phyloP scores from a whole-genome alignment of 2,113 vertebrate species.

The human (Homo sapiens) region GRCh38 chr12:95689501-95690000 shows the following conservation, averaged over 20 bases:
- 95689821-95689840: background rate
- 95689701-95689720: background rate
- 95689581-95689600: background rate
- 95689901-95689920: background rate
- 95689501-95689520: background rate
- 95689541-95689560: background rate
- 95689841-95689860: background rate
- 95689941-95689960: background rate
- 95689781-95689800: background rate
- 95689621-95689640: background rate
- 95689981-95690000: background rate
- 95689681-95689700: background rate
- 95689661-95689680: background rate
- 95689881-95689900: background rate
- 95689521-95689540: background rate
- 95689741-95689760: background rate
- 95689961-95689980: background rate
- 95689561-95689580: background rate
- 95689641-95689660: background rate
- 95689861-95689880: background rate
- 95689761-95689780: background rate
- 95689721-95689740: background rate
- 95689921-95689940: background rate
- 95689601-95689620: background rate
- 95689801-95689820: background rate